These are phyloP conservation scores for Apodemia mormo DNA, from an alignment of 2,888 invertebrate genomes.

Conservation along the genomic window DNA sequence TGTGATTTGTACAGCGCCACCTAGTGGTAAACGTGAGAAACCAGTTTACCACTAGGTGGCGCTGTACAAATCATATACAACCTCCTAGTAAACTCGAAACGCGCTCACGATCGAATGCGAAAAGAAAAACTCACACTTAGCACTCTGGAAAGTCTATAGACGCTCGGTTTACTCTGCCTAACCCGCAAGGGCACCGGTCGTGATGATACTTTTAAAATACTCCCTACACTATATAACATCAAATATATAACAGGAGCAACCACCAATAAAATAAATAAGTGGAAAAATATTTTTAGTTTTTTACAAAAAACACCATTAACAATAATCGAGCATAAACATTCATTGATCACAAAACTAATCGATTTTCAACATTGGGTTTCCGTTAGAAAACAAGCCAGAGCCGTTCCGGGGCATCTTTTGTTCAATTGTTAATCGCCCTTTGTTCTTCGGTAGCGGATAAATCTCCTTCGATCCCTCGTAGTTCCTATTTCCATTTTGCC, in stretches of 20 bases:
- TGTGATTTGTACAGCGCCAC: too few relatives aligned
- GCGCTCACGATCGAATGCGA: too few relatives aligned
- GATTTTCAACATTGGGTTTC: conserved; percentile 74
- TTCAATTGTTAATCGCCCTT: conserved; percentile 70
- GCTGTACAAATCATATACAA: too few relatives aligned
- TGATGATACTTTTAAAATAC: too few relatives aligned
- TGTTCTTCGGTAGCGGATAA: conserved; percentile 77
- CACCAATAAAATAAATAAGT: background rate
- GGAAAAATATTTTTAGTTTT: background rate
- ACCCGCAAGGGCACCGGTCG: too few relatives aligned
- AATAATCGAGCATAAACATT: conserved; percentile 55
- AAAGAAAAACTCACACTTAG: too few relatives aligned
- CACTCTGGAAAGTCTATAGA: too few relatives aligned
- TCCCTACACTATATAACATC: too few relatives aligned
- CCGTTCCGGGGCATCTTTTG: conserved; percentile 70
- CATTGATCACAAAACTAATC: conserved; percentile 66
- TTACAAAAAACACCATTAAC: conserved; percentile 6
- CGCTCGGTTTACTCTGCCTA: too few relatives aligned
- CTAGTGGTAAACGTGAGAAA: too few relatives aligned
- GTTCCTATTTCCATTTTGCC: conserved; percentile 76
- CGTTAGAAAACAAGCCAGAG: conserved; percentile 71
- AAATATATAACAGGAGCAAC: background rate
- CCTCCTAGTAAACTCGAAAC: too few relatives aligned
- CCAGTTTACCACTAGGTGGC: too few relatives aligned
- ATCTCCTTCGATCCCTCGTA: conserved; percentile 77